Conservation (phyloP, 2,113 vertebrate species). For the Hippocampus abdominalis region DNA sequence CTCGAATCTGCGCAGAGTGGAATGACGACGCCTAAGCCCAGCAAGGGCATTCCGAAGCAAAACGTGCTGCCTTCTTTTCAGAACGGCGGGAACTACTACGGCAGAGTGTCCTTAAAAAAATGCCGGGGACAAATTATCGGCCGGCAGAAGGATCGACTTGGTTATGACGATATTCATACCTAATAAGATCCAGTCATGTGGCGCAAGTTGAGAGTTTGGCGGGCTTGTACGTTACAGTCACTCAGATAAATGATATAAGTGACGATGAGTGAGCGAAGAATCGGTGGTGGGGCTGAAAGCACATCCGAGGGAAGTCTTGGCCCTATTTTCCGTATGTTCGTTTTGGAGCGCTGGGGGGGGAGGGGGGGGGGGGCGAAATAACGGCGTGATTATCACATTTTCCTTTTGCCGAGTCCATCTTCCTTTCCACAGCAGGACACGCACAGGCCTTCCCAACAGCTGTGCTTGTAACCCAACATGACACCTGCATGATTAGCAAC, state of each 20-base stretch:
- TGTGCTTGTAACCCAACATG: conserved; percentile 56
- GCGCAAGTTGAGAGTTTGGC: neutral
- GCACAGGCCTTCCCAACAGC: conserved; percentile 49
- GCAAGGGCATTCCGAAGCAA: too few relatives aligned
- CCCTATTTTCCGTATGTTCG: neutral
- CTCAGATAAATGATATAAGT: neutral
- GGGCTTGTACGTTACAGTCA: neutral
- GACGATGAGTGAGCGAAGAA: neutral
- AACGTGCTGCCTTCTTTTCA: neutral
- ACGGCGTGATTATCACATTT: conserved; percentile 49
- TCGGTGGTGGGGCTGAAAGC: neutral
- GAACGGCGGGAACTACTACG: neutral
- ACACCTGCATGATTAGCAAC: conserved; percentile 65
- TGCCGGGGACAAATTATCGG: too few relatives aligned
- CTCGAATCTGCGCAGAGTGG: too few relatives aligned
- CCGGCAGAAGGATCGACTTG: neutral
- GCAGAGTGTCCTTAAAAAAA: neutral
- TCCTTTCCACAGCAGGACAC: conserved; percentile 45
- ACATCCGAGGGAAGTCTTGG: neutral
- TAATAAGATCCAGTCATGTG: neutral
- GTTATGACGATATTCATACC: neutral
- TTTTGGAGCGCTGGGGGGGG: neutral
- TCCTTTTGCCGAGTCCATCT: conserved; percentile 53
- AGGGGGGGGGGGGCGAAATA: neutral
- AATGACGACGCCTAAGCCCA: too few relatives aligned